These are phyloP conservation scores for Mellivora capensis DNA, from an alignment of 2,113 vertebrate genomes.

Conservation along the genomic window DNA sequence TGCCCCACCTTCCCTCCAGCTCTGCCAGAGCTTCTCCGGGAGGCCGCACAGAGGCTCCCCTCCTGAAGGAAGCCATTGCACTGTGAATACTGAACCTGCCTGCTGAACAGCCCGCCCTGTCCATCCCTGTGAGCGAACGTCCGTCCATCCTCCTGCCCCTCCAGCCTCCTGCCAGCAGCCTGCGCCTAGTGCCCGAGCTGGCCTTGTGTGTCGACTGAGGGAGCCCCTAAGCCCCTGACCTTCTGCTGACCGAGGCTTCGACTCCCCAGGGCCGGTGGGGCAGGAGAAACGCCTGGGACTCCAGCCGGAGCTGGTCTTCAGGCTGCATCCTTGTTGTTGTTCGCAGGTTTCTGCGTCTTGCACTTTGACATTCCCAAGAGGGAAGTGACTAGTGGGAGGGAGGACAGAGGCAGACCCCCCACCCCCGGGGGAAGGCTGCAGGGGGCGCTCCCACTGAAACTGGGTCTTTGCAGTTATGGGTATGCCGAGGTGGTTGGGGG, in stretches of 20 bases:
- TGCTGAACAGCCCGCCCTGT: conserved; percentile 55
- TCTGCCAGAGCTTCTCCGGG: not conserved
- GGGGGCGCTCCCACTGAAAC: not conserved
- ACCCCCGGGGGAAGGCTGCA: not conserved
- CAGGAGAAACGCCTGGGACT: not conserved
- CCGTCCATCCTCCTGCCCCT: not conserved
- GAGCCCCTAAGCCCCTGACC: conserved; percentile 59
- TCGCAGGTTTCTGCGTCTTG: conserved; percentile 68
- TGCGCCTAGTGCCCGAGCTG: conserved; percentile 62
- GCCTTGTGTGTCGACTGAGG: conserved; percentile 63
- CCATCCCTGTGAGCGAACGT: not conserved
- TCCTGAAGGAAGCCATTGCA: conserved; percentile 79
- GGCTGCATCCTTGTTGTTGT: conserved; percentile 10
- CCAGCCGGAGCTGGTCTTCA: conserved; percentile 64
- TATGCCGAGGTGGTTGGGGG: not conserved
- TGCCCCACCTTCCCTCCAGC: not conserved
- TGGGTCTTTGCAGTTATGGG: not conserved
- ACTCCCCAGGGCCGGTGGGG: conserved; percentile 27
- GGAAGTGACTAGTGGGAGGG: conserved; percentile 30
- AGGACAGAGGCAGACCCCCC: not conserved
- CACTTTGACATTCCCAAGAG: conserved; percentile 73
- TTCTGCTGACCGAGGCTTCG: not conserved
- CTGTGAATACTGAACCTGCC: conserved; percentile 81
- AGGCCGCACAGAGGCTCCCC: not conserved
- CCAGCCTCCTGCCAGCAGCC: conserved; percentile 41